Evolutionary conservation across 1,140 invertebrate genomes (phyloP).

Genomic region (Tetramorium simillimum): DNA sequence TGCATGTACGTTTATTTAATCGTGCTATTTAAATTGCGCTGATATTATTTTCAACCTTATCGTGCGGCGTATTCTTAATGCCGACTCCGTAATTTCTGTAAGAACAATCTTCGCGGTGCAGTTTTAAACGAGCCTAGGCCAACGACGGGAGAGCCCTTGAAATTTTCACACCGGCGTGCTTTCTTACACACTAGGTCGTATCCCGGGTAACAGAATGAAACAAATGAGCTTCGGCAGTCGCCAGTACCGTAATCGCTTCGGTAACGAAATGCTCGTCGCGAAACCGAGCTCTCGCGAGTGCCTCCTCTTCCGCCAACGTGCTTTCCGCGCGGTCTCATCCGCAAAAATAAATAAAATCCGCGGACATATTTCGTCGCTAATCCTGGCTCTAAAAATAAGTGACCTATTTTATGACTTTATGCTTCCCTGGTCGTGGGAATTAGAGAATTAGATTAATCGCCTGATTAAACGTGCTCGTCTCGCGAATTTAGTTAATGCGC

Average conservation of each 20-base stretch:
- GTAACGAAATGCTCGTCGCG: constrained; percentile 52
- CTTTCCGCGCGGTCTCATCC: neutral
- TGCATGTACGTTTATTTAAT: neutral
- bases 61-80: neutral
- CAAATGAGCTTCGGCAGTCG: constrained; percentile 65
- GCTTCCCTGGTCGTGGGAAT: neutral
- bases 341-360: constrained; percentile 1
- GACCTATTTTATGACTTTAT: neutral
- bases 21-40: neutral
- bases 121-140: neutral
- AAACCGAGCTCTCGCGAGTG: neutral
- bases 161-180: constrained; percentile 58
- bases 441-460: constrained; percentile 1
- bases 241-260: constrained; percentile 61
- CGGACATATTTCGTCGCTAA: neutral
- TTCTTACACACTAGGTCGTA: constrained; percentile 67
- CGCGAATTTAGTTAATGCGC: neutral
- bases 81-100: neutral
- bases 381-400: neutral
- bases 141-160: constrained; percentile 63
- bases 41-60: neutral
- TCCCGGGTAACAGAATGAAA: constrained; percentile 74
- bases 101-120: neutral
- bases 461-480: neutral
- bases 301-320: neutral